Conservation (phyloP, 2,797 vertebrate genomes). For the Zonotrichia albicollis region DNA sequence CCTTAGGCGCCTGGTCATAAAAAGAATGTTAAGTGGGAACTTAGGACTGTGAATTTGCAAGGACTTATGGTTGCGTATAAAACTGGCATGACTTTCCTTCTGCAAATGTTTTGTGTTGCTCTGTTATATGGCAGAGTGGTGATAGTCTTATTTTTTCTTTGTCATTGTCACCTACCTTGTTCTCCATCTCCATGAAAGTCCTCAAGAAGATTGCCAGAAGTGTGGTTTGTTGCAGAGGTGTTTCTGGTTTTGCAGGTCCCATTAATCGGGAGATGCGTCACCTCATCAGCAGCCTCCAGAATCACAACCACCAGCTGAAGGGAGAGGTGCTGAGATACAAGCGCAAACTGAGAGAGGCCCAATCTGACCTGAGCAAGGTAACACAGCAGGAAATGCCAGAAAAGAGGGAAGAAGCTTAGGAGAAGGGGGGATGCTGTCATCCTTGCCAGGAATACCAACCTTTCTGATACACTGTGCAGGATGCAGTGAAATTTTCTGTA, state of each 20-base stretch:
- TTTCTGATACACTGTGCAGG: too few species aligned
- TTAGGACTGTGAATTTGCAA: not conserved
- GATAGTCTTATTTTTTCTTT: not conserved
- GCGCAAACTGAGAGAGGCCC: slow-evolving; percentile 89
- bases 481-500: too few species aligned
- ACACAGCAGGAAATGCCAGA: not conserved
- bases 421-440: too few species aligned
- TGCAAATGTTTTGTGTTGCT: not conserved
- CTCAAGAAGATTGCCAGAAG: not conserved
- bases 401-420: not conserved
- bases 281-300: too few species aligned
- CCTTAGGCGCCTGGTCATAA: not conserved
- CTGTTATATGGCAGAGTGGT: not conserved
- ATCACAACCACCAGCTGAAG: slow-evolving; percentile 65
- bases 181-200: not conserved
- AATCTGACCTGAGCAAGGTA: slow-evolving; percentile 92
- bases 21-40: not conserved
- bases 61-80: rapidly evolving
- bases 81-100: not conserved
- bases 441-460: too few species aligned
- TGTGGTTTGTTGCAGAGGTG: not conserved
- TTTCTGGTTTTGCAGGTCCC: not conserved
- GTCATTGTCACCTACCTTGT: not conserved
- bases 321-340: slow-evolving; percentile 95
- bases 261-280: too few species aligned